Conservation (phyloP, 2,797 vertebrate species). For the Eptatretus atami region DNA sequence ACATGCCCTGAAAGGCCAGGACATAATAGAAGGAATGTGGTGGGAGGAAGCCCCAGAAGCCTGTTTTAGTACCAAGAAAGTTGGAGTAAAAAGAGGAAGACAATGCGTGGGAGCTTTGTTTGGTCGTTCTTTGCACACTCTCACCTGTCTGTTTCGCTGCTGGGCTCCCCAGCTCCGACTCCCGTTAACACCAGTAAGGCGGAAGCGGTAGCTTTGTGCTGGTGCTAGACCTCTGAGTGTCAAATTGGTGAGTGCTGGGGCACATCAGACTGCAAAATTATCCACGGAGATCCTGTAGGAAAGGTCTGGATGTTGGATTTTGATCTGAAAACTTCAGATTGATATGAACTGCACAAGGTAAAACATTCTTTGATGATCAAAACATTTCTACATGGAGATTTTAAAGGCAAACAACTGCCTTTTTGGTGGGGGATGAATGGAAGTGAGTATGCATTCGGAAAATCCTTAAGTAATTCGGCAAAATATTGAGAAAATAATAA, state of each 20-base stretch:
- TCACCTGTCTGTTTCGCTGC: constrained; percentile 57
- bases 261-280: constrained; percentile 44
- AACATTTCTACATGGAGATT: no score
- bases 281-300: constrained; percentile 61
- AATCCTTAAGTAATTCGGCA: no score
- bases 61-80: not conserved
- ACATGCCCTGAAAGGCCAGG: no score
- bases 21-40: no score
- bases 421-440: no score
- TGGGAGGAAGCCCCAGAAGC: no score
- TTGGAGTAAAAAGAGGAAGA: not conserved
- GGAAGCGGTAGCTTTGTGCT: constrained; percentile 66
- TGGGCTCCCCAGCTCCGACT: constrained; percentile 71
- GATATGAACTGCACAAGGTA: no score
- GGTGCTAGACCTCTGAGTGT: constrained; percentile 53
- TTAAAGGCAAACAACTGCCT: no score
- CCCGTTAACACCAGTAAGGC: constrained; percentile 71
- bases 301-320: not conserved
- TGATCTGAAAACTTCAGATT: no score
- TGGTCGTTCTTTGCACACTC: constrained; percentile 3
- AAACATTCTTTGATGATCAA: no score
- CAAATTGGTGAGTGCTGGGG: constrained; percentile 21
- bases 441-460: no score
- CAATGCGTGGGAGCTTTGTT: not conserved
- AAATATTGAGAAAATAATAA: no score